A percentile compares a stretch with the other conserved stretches of the same genome.
These are phyloP conservation scores for Dryococelus australis DNA, from an alignment of 2,888 invertebrate species.

Conservation along the genomic window DNA sequence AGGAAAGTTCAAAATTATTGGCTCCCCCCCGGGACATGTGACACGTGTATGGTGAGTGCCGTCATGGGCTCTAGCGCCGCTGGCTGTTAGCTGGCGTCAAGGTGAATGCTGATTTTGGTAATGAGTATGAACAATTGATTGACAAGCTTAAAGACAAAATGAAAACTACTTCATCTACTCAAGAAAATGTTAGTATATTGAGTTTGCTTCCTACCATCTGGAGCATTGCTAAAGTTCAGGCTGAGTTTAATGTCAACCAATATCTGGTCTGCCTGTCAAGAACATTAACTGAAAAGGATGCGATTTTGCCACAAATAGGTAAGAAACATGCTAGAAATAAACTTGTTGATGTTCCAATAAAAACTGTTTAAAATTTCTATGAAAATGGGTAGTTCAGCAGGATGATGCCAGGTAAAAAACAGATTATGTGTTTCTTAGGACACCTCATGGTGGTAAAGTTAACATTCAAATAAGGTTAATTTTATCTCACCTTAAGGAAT, in stretches of 20 bases:
- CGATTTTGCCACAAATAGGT: too few relatives aligned
- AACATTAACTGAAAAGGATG: too few relatives aligned
- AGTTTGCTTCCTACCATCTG: not conserved
- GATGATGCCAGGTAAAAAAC: constrained; percentile 2
- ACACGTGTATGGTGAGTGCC: too few relatives aligned
- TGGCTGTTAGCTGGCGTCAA: too few relatives aligned
- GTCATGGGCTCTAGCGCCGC: too few relatives aligned
- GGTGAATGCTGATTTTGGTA: too few relatives aligned
- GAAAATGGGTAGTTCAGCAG: not conserved
- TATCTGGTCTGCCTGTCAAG: too few relatives aligned
- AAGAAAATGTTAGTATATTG: constrained; percentile 7
- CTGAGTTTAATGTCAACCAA: too few relatives aligned
- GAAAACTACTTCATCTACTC: constrained; percentile 4
- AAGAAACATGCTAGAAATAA: too few relatives aligned
- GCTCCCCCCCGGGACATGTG: too few relatives aligned
- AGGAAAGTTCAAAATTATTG: too few relatives aligned
- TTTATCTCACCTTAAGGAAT: not conserved
- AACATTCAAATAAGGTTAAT: constrained; percentile 23
- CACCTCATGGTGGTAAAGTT: not conserved
- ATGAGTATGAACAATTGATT: too few relatives aligned
- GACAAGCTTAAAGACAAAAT: not conserved
- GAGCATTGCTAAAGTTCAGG: not conserved
- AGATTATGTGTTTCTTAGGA: not conserved
- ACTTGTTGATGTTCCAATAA: not conserved
- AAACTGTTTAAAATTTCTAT: not conserved